phyloP scores from a whole-genome alignment of 2,888 invertebrate genomes.

The Spialia ferax region DNA sequence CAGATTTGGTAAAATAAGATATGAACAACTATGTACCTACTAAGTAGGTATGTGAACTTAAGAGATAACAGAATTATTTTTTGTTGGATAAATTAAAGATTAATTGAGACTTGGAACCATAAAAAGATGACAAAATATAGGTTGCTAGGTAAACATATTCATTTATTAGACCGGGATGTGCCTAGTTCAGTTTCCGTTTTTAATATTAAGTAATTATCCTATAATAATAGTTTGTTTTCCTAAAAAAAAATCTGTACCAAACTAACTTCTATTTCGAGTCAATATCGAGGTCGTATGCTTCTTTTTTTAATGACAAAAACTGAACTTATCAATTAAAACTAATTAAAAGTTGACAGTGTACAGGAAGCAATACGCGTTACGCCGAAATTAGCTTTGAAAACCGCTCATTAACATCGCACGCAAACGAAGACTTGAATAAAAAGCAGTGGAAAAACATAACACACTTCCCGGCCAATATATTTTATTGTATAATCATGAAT shows the following conservation, averaged over 20 bases:
- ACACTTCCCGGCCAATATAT: slow-evolving; percentile 33
- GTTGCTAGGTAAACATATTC: background rate
- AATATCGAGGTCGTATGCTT: background rate
- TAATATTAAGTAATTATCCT: too few species aligned
- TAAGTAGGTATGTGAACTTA: too few species aligned
- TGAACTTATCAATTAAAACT: background rate
- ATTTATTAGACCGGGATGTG: too few species aligned
- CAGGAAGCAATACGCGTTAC: slow-evolving; percentile 3
- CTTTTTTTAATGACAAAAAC: background rate
- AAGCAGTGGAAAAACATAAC: slow-evolving; percentile 31
- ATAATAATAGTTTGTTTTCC: background rate
- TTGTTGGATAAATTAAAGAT: too few species aligned
- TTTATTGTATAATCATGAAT: slow-evolving; percentile 32
- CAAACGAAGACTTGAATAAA: slow-evolving; percentile 20
- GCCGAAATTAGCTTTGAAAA: slow-evolving; percentile 6
- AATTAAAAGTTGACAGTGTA: slow-evolving; percentile 1
- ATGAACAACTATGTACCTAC: too few species aligned
- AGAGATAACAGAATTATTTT: too few species aligned
- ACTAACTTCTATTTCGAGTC: background rate
- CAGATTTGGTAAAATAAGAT: too few species aligned
- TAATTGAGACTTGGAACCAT: background rate
- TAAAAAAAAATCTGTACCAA: too few species aligned
- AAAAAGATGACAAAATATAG: background rate
- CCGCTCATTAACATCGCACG: slow-evolving; percentile 29
- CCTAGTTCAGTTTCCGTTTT: too few species aligned